Evolutionary conservation across 2,113 vertebrate genomes (phyloP), one percentile per base, ranked within the genome.

Genomic region (Gadus chalcogrammus): DNA sequence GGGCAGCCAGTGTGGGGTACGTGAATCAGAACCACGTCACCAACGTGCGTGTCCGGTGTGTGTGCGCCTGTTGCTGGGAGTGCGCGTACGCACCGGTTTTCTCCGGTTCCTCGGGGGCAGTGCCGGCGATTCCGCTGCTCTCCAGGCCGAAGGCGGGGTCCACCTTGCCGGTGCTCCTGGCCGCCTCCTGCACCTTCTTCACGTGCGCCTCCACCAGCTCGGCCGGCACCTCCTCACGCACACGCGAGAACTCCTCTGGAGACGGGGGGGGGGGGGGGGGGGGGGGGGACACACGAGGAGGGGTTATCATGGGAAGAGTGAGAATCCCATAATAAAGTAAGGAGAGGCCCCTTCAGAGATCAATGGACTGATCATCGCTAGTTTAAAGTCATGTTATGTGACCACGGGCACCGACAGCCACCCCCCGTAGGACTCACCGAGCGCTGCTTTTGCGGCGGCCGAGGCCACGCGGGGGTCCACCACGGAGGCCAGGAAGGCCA

Each of bases 161-260:
- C 67, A 99, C 95, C 77, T 96, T 98, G 1, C 97, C 97, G 0
- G 95, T 95, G 79, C 89, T 94, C 59, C 93, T 89, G 0, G 95
- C 95, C 0, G 96, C 96, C 63, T 99, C 97, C 76, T 99, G 96
- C 0, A 98, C 97, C 52, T 98, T 99, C 86, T 96, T 97, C 16
- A 99, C 95, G 0, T 99, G 97, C n/a, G 96, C 96, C 75, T 99
- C 97, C 11, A 99, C 94, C 61, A 99, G 85, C 81, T 99, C 97
- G 15, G 96, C 86, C 0, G 97, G 97, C 0, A 99, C 97, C 80
- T 99, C 97, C 79, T 99, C 97, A 18, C 96, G 92, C 24, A 99
- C 97, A 0, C 96, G 94, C 15, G 96, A 98, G 66, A 98, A 99
- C 72, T 98, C 97, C 93, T 99, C 97, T 99, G 53, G 63, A 79